Conservation (phyloP, 2,797 vertebrate genomes). For the Thamnophis elegans region DNA sequence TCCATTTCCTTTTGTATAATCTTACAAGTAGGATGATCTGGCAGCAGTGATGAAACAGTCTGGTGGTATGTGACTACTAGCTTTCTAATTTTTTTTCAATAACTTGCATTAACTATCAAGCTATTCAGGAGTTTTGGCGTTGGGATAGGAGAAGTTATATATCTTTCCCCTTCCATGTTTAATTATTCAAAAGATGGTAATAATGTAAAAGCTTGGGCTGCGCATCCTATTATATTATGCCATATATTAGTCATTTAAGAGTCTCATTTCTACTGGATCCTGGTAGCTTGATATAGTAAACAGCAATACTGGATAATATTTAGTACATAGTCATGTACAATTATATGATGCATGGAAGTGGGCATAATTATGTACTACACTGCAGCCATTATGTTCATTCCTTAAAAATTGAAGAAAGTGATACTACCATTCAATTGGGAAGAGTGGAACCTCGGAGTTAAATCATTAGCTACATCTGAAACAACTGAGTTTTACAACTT, state of each 20-base stretch:
- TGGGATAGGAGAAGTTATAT: neutral
- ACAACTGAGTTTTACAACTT: too few relatives aligned
- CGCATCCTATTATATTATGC: neutral
- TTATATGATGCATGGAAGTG: neutral
- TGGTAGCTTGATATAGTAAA: constrained; percentile 5
- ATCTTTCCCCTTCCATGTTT: neutral
- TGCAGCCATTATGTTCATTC: neutral
- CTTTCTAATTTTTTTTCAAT: neutral
- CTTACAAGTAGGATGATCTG: neutral
- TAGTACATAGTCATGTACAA: neutral
- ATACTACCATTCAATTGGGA: too few relatives aligned
- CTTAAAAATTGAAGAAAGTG: constrained; percentile 43
- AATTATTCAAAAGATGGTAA: neutral
- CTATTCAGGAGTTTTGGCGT: neutral
- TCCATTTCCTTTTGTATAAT: neutral
- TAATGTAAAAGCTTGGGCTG: neutral
- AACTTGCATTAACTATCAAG: neutral
- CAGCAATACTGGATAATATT: constrained; percentile 18
- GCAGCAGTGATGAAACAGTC: neutral
- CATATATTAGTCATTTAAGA: neutral
- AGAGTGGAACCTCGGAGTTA: too few relatives aligned
- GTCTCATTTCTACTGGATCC: neutral
- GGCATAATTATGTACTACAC: neutral
- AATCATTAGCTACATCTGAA: too few relatives aligned
- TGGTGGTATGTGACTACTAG: neutral